Percentiles rank a stretch among this genome's conserved stretches.
Conservation (phyloP, 2,797 vertebrate genomes). For the Hypotaenidia philippensis region DNA sequence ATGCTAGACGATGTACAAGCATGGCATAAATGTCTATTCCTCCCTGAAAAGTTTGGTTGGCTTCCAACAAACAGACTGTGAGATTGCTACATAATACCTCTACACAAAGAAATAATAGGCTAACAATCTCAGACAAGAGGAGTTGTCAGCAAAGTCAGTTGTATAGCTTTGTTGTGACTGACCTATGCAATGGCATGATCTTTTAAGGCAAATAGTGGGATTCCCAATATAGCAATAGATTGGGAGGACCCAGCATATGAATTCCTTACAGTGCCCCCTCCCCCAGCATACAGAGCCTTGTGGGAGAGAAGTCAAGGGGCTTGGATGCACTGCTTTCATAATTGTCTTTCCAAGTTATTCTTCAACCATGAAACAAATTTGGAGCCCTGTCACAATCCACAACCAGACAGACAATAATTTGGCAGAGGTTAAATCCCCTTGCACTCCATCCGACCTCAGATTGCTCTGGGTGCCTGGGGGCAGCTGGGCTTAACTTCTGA, state of each 20-base stretch:
- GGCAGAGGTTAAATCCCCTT: too few species aligned
- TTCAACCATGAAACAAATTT: neutral
- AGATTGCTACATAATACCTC: constrained; percentile 23
- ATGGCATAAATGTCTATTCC: neutral
- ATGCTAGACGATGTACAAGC: neutral
- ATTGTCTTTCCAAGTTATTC: neutral
- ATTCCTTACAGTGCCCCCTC: neutral
- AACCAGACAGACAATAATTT: too few species aligned
- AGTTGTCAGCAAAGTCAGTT: neutral
- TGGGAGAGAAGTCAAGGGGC: fast-evolving
- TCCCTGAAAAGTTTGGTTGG: neutral
- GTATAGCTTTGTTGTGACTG: neutral
- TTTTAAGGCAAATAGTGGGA: neutral
- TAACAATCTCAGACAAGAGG: neutral
- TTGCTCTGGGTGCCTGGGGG: too few species aligned
- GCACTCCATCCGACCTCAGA: too few species aligned
- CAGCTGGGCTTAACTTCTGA: too few species aligned
- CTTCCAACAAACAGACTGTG: neutral
- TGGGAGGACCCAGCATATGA: neutral
- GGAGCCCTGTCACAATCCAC: neutral
- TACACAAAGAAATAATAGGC: neutral
- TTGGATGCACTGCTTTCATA: neutral
- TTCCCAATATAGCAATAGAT: neutral
- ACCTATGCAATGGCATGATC: neutral
- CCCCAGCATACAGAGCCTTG: neutral